phyloP scores from a whole-genome alignment of 2,888 invertebrate genomes.

The Cantharis lateralis region DNA sequence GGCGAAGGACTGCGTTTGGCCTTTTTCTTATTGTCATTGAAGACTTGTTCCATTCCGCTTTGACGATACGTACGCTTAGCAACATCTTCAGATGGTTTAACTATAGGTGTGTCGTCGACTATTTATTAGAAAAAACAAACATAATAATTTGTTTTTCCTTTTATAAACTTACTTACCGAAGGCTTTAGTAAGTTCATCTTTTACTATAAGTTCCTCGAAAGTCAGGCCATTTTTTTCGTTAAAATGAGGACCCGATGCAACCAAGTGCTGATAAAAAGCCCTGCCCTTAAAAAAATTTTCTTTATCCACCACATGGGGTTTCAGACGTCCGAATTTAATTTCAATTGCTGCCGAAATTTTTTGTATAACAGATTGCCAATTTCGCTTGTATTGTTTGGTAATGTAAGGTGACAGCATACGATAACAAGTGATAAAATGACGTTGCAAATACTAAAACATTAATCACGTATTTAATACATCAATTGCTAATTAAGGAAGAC shows the following conservation, averaged over 20 bases:
- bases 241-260: slow-evolving; percentile 71
- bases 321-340: slow-evolving; percentile 72
- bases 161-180: slow-evolving; percentile 38
- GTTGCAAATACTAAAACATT: slow-evolving; percentile 64
- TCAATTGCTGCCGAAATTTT: slow-evolving; percentile 71
- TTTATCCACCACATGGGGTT: slow-evolving; percentile 68
- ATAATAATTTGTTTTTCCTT: background rate
- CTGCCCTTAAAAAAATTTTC: slow-evolving; percentile 72
- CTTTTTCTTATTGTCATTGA: slow-evolving; percentile 1
- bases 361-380: slow-evolving; percentile 58
- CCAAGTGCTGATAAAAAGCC: slow-evolving; percentile 64
- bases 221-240: slow-evolving; percentile 62
- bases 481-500: background rate
- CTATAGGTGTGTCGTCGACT: slow-evolving; percentile 7
- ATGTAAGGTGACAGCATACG: slow-evolving; percentile 64
- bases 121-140: background rate
- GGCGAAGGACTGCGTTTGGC: slow-evolving; percentile 60
- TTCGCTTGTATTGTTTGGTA: slow-evolving; percentile 62
- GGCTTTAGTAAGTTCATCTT: slow-evolving; percentile 50
- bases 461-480: background rate
- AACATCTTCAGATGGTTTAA: slow-evolving; percentile 31
- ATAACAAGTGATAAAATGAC: slow-evolving; percentile 66
- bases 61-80: slow-evolving; percentile 34
- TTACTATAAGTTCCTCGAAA: slow-evolving; percentile 59
- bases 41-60: slow-evolving; percentile 28